These are phyloP conservation scores for Fragum whitleyi DNA, from an alignment of 2,888 invertebrate species.

Conservation along the genomic window DNA sequence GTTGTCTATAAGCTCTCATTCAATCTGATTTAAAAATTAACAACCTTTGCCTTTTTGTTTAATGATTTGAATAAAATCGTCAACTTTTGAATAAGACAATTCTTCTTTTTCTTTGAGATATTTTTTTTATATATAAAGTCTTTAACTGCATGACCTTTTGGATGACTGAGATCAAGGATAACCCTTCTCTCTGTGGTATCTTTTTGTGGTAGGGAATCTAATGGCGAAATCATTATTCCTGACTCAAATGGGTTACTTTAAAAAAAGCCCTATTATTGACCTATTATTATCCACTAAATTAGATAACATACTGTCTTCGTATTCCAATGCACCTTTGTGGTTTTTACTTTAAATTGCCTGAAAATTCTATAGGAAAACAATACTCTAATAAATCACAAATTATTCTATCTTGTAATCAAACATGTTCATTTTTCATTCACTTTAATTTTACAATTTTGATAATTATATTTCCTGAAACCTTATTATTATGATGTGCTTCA, in stretches of 20 bases:
- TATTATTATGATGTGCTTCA: too few relatives aligned
- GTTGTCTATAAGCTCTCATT: neutral
- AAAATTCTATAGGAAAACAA: neutral
- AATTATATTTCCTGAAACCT: neutral
- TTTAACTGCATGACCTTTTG: too few relatives aligned
- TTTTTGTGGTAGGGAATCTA: neutral
- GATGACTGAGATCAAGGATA: too few relatives aligned
- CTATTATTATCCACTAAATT: neutral
- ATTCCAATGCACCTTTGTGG: neutral
- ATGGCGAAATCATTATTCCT: neutral
- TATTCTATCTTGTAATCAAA: neutral
- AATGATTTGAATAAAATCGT: too few relatives aligned
- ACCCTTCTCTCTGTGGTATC: too few relatives aligned
- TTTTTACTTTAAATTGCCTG: neutral
- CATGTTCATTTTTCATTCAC: neutral
- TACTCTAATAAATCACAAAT: neutral
- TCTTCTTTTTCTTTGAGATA: neutral
- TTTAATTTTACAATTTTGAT: too few relatives aligned
- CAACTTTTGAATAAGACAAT: neutral
- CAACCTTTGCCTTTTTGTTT: too few relatives aligned
- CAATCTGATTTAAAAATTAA: neutral
- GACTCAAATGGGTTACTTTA: neutral
- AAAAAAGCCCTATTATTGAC: neutral
- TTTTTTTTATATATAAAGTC: neutral
- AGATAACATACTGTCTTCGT: neutral